Conservation (phyloP, 2,797 vertebrate genomes). For the Chelon auratus region DNA sequence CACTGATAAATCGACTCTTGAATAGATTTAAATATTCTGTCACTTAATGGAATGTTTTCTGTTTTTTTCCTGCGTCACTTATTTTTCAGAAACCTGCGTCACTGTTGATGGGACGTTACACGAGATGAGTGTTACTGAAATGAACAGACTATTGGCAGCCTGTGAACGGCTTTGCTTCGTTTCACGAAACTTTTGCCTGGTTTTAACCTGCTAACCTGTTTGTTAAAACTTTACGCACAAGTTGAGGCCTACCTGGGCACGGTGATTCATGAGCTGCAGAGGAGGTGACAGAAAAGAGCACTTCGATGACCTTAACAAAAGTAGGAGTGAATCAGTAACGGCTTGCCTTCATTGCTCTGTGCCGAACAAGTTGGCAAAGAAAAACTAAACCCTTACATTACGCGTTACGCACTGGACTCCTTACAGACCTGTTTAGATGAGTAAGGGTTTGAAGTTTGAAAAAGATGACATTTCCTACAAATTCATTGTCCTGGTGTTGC, state of each 20-base stretch:
- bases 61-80: not conserved
- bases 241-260: slow-evolving; percentile 51
- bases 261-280: slow-evolving; percentile 20
- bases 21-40: not conserved
- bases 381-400: not conserved
- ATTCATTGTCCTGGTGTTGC: slow-evolving; percentile 62
- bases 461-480: slow-evolving; percentile 18
- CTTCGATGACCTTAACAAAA: slow-evolving; percentile 8
- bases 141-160: fast-evolving
- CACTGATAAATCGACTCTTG: not conserved
- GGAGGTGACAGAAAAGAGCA: not conserved
- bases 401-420: slow-evolving; percentile 23
- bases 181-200: not conserved
- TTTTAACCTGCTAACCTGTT: too few relatives aligned
- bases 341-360: not conserved
- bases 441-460: slow-evolving; percentile 71
- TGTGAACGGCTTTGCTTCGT: not conserved
- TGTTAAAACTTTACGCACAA: not conserved
- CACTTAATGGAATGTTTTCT: not conserved
- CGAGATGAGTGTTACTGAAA: not conserved
- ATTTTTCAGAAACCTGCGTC: not conserved
- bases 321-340: not conserved
- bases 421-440: slow-evolving; percentile 19
- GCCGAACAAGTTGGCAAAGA: not conserved
- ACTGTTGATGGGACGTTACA: not conserved